Conservation (phyloP, 2,113 vertebrate genomes). For the Ciconia maguari region DNA sequence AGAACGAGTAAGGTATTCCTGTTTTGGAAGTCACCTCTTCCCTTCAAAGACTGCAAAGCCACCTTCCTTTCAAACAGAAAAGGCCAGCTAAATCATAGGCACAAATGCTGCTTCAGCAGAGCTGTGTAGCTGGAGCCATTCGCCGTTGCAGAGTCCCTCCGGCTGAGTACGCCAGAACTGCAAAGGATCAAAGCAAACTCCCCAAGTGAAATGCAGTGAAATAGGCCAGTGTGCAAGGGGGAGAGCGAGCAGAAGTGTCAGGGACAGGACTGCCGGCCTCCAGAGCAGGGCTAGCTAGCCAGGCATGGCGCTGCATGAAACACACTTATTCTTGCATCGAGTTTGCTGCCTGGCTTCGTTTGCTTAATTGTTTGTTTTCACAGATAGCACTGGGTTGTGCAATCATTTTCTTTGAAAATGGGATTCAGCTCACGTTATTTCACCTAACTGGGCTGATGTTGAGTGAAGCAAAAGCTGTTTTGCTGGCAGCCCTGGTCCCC, state of each 20-base stretch:
- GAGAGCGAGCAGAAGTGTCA: not conserved
- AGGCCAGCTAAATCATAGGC: not conserved
- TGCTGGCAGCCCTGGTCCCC: not conserved
- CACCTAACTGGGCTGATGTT: slow-evolving; percentile 13
- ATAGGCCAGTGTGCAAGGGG: not conserved
- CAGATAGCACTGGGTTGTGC: slow-evolving; percentile 47
- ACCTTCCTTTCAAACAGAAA: not conserved
- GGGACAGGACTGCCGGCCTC: not conserved
- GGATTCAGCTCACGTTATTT: slow-evolving; percentile 26
- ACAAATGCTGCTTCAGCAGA: not conserved
- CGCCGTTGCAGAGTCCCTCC: not conserved
- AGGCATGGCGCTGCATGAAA: not conserved
- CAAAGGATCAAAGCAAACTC: not conserved
- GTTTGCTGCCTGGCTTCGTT: not conserved
- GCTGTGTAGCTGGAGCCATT: not conserved
- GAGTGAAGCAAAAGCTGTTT: slow-evolving; percentile 28
- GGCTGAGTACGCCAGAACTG: not conserved
- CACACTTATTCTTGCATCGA: not conserved
- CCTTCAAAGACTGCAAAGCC: not conserved
- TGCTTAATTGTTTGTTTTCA: slow-evolving; percentile 47
- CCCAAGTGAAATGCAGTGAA: not conserved
- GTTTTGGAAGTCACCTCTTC: not conserved
- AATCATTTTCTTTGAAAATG: slow-evolving; percentile 32
- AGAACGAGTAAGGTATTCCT: not conserved
- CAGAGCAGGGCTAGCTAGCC: not conserved